phyloP scores from a whole-genome alignment of 2,113 vertebrate species.

The Cyprinodon tularosa region DNA sequence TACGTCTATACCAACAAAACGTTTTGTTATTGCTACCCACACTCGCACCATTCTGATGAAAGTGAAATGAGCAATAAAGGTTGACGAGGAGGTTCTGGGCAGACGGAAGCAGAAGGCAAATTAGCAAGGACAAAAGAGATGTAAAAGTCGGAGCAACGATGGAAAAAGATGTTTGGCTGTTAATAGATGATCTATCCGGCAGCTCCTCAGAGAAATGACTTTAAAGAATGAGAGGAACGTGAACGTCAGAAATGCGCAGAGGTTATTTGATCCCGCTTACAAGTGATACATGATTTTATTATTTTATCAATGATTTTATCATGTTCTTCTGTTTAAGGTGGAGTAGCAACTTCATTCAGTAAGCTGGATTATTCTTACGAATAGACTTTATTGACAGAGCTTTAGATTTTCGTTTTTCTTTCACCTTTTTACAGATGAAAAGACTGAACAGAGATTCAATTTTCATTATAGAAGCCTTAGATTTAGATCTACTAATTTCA shows the following conservation, averaged over 20 bases:
- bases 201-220: neutral
- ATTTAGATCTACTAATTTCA: too few species aligned
- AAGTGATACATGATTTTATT: neutral
- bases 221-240: neutral
- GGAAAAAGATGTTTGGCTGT: slow-evolving; percentile 11
- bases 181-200: slow-evolving; percentile 5
- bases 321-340: too few species aligned
- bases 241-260: neutral
- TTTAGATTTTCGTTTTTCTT: too few species aligned
- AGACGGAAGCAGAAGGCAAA: neutral
- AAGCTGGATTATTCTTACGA: too few species aligned
- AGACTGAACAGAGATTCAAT: too few species aligned
- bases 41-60: slow-evolving; percentile 13
- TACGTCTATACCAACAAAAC: slow-evolving; percentile 5
- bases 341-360: too few species aligned
- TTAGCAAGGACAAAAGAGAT: neutral
- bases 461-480: too few species aligned
- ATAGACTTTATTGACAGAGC: too few species aligned
- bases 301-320: too few species aligned
- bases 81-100: slow-evolving; percentile 9
- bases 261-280: neutral
- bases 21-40: slow-evolving; percentile 8
- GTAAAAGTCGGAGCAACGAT: neutral
- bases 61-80: slow-evolving; percentile 21
- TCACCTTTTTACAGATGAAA: too few species aligned